Conservation (phyloP, 2,113 vertebrate species). For the Rallus limicola region DNA sequence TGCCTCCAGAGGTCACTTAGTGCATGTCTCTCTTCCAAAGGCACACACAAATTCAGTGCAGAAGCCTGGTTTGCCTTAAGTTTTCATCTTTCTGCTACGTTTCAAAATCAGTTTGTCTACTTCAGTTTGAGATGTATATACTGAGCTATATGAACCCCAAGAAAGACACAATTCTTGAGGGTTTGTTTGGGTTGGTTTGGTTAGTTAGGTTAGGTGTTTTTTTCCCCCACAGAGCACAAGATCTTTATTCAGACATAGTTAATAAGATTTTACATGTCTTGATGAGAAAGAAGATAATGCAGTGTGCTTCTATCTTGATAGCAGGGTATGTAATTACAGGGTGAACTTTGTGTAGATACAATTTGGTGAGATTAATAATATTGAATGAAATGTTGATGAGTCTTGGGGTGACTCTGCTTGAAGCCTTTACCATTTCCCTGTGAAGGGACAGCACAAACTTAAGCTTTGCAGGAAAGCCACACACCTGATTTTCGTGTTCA, state of each 20-base stretch:
- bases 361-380: not conserved
- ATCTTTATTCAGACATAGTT: not conserved
- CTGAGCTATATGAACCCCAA: not conserved
- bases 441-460: not conserved
- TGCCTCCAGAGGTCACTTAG: not conserved
- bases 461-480: not conserved
- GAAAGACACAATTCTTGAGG: not conserved
- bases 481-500: not conserved
- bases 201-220: too few species aligned
- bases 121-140: not conserved
- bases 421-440: not conserved
- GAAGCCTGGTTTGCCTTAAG: not conserved
- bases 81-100: not conserved
- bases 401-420: not conserved
- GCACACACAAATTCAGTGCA: not conserved
- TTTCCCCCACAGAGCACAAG: not conserved
- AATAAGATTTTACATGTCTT: not conserved
- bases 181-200: rapidly evolving
- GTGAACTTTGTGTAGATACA: not conserved
- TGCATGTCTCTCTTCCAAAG: not conserved
- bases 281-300: not conserved
- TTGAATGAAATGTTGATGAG: not conserved
- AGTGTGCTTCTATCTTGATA: not conserved
- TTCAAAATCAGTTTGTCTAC: not conserved
- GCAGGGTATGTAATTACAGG: not conserved